These are phyloP conservation scores for Halictus rubicundus DNA, from an alignment of 1,140 invertebrate species.

Conservation along the genomic window DNA sequence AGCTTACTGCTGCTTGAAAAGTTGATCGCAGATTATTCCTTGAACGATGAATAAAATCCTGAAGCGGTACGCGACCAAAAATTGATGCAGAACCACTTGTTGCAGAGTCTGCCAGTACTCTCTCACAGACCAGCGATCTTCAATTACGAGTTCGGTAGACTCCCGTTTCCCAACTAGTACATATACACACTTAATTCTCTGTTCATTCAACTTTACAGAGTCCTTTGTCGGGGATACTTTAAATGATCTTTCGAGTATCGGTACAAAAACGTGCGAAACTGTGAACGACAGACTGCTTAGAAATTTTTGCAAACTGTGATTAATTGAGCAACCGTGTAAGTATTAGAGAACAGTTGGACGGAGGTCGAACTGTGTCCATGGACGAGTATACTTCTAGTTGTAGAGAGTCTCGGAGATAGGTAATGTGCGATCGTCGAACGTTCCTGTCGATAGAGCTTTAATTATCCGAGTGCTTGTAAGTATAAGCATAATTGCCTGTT, in stretches of 20 bases:
- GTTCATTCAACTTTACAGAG: too few relatives aligned
- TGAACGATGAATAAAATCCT: too few relatives aligned
- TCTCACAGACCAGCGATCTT: too few relatives aligned
- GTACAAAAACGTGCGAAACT: not conserved
- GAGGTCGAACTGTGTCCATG: not conserved
- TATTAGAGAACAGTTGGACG: not conserved
- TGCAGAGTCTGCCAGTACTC: too few relatives aligned
- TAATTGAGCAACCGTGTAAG: constrained; percentile 22
- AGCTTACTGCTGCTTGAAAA: too few relatives aligned
- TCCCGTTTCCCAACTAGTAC: not conserved
- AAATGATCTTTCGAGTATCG: too few relatives aligned
- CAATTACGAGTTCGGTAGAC: not conserved
- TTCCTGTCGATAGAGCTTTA: not conserved
- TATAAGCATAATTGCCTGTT: not conserved
- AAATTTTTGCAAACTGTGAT: constrained; percentile 18
- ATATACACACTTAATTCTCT: too few relatives aligned
- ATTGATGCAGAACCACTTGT: too few relatives aligned
- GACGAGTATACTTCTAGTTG: constrained; percentile 6
- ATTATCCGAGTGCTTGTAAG: not conserved
- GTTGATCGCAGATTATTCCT: too few relatives aligned
- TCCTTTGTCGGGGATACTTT: too few relatives aligned
- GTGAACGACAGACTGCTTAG: not conserved
- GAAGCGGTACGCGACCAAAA: too few relatives aligned
- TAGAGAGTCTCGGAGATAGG: not conserved
- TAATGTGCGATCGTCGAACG: not conserved